phyloP scores from a whole-genome alignment of 2,113 vertebrate genomes.

The Atlantisia rogersi region DNA sequence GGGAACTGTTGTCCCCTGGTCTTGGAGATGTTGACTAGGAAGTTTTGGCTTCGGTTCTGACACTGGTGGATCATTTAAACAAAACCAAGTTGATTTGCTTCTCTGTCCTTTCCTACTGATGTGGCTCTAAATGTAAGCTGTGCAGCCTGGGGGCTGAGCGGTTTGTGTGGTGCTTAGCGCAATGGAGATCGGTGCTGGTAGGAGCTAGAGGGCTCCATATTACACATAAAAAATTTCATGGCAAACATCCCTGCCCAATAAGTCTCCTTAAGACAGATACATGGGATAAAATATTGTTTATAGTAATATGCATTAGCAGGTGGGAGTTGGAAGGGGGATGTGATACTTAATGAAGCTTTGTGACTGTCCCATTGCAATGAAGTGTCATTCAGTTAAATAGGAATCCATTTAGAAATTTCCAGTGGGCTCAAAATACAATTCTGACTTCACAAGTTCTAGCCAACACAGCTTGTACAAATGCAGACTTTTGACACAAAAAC shows the following conservation, averaged over 20 bases:
- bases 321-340: too few species aligned
- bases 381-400: slow-evolving; percentile 23
- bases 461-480: slow-evolving; percentile 57
- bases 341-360: not conserved
- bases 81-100: not conserved
- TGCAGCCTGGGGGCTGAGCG: not conserved
- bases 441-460: slow-evolving; percentile 5
- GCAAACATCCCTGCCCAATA: not conserved
- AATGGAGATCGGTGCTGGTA: accelerated
- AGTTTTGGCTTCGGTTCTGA: not conserved
- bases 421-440: slow-evolving; percentile 27
- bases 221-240: not conserved
- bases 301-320: not conserved
- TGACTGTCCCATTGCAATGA: not conserved
- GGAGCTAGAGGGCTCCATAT: not conserved
- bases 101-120: not conserved
- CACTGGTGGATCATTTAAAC: not conserved
- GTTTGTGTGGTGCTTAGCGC: not conserved
- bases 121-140: not conserved
- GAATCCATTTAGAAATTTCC: slow-evolving; percentile 52
- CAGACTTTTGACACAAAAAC: slow-evolving; percentile 60
- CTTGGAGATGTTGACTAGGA: not conserved
- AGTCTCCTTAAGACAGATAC: not conserved
- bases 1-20: not conserved
- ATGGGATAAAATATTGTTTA: not conserved